Evolutionary conservation across 2,888 invertebrate species (phyloP), one percentile per base, ranked within the genome.

Genomic region (Dichetophora obliterata): DNA sequence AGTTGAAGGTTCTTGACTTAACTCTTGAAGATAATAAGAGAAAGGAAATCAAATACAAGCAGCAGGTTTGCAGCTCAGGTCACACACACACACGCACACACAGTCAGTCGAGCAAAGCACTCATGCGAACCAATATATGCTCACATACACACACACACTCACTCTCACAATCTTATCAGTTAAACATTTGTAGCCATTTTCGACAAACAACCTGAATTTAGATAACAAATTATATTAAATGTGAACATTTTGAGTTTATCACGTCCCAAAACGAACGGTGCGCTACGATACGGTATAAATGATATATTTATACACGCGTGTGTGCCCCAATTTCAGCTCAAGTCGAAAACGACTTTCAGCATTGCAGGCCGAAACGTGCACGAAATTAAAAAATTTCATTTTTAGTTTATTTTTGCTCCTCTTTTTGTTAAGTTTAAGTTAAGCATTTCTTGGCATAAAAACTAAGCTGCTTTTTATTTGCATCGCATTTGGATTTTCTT

Each of bases 121-220:
- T 19, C 22, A 54, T 14, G 59, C 19, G 8, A 19, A 19, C 5
- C 59, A 59, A 59, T 59, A 27, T 11, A 24, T 14, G 11, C 43
- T 27, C 16, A 22, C 8, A 63, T n/a, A 19, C 16, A 54, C 27
- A 61, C 24, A 22, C 5, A 37, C 22, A 22, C 14, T 4, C 14
- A 59, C 22, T 22, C 5, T 14, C 5, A 11, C 63, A 85, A 87
- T 86, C 84, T 86, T 85, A 87, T 86, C 87, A 86, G 87, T 84
- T 84, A 83, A 82, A 84, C 85, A 85, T 84, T 85, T 83, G 81
- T 76, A 82, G 77, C 75, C 80, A 72, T 82, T 82, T 82, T 74
- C 75, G 71, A 82, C 82, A 84, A 83, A 82, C 84, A 87, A 86
- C 83, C 86, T 87, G 87, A 87, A 87, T 87, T 85, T 86, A 87